Evolutionary conservation across 2,797 vertebrate species (phyloP), one percentile per base, ranked within the genome.

Genomic region (Aeoliscus strigatus): DNA sequence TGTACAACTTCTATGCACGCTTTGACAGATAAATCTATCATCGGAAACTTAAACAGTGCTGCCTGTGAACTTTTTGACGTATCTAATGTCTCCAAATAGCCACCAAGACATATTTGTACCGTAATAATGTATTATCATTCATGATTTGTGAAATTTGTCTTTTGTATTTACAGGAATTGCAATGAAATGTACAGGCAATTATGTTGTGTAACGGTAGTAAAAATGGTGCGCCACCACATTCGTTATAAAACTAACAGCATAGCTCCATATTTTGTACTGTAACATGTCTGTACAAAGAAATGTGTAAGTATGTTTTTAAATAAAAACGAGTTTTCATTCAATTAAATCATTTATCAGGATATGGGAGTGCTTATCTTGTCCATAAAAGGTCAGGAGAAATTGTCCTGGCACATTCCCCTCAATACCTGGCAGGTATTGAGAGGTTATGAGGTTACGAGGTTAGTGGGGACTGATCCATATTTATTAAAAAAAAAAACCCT

Each of bases 251-350:
- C 54, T 81, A 79, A 75, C 59, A 28, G n/a, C 14, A 38, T 49
- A 64, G 36, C 39, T 51, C 45, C 25, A 23, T 71, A 41, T 64
- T 67, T 59, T 70, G 25, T 68, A 58, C 34, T 75, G 51, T 74
- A 65, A 67, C 39, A 64, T 44, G 56, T 70, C 46, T 83, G 73
- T 79, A 77, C 44, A 79, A 77, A 80, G 37, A 65, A 52, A 54
- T 49, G 27, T 75, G 55, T 70, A 62, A 66, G 59, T 73, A 41
- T 60, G 37, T 66, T 79, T 79, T 76, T 70, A 60, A 81, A 80
- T 81, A 79, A 79, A 82, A n/a, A 43, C n/a, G n/a, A n/a, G n/a
- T n/a, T n/a, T n/a, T n/a, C n/a, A n/a, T n/a, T n/a, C n/a, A n/a
- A n/a, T n/a, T n/a, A n/a, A n/a, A n/a, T n/a, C n/a, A n/a, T n/a